phyloP scores from a whole-genome alignment of 2,888 invertebrate genomes.

The Vandiemenella viatica region DNA sequence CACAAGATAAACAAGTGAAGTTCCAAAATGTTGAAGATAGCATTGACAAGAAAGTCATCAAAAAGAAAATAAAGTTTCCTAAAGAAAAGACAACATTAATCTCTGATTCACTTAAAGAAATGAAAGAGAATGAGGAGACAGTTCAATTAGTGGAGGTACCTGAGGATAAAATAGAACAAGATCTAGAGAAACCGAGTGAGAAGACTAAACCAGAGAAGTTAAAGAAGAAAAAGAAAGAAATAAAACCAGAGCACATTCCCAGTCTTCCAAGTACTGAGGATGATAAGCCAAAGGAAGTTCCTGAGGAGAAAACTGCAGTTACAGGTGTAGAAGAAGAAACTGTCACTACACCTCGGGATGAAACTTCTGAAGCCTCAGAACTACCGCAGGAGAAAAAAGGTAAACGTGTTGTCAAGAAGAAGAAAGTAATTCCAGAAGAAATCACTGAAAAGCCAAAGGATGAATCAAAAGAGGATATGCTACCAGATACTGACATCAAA shows the following conservation, averaged over 20 bases:
- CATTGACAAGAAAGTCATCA: slow-evolving; percentile 17
- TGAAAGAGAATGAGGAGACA: too few species aligned
- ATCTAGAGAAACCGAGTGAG: slow-evolving; percentile 10
- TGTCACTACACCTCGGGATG: slow-evolving; percentile 6
- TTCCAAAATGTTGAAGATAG: slow-evolving; percentile 10
- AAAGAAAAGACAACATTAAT: too few species aligned
- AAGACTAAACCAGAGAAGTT: slow-evolving; percentile 18
- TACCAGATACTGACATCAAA: slow-evolving; percentile 18
- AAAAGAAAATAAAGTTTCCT: slow-evolving; percentile 20
- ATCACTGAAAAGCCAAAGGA: slow-evolving; percentile 15
- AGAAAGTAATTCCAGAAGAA: slow-evolving; percentile 8
- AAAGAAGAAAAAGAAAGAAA: slow-evolving; percentile 5
- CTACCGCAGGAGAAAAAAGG: background rate
- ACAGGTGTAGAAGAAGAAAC: slow-evolving; percentile 28
- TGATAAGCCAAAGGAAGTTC: too few species aligned
- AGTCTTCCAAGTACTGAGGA: too few species aligned
- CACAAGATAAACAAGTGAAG: slow-evolving; percentile 1
- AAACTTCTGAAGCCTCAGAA: background rate
- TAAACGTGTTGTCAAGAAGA: slow-evolving; percentile 12
- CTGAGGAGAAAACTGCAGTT: too few species aligned
- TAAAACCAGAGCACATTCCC: background rate
- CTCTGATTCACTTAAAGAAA: slow-evolving; percentile 23
- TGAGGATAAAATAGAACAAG: slow-evolving; percentile 20
- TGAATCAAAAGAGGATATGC: slow-evolving; percentile 14
- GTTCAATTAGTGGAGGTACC: slow-evolving; percentile 10